Base-by-base conservation (phyloP, 1,140 invertebrate species). In the Ips nitidus region DNA sequence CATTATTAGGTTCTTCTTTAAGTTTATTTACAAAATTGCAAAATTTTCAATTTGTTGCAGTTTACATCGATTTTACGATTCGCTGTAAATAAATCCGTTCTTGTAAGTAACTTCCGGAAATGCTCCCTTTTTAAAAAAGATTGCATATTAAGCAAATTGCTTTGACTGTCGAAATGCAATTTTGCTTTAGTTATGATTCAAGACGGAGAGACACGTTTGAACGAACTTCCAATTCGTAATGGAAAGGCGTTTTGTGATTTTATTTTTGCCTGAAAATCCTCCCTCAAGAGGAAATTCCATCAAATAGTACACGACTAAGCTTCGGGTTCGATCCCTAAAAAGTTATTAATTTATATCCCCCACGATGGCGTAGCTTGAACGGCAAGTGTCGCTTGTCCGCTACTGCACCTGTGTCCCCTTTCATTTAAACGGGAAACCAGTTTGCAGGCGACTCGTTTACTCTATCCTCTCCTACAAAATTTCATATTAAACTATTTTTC, bases 321-420 rank as follows among this genome's bases (percentile, higher is more conserved):
- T 37, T 36, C 4, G 5, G 8, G 8, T 36, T 38, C 37, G 52
- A 57, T 70, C 52, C 69, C 3, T 39, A 39, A 62, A 41, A 62
- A 62, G 45, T 45, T 43, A 62, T 62, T 62, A 62, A 62, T 62
- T 62, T 62, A 62, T 62, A 52, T 62, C 43, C 47, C 8, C 22
- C 22, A 22, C 22, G 41, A 62, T 45, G 42, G 60, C 60, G 60
- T 38, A 62, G 45, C 60, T 62, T 62, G 60, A 62, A 62, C 60
- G 60, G 60, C 60, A 62, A 62, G 60, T 62, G 60, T 62, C 60
- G 60, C 43, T 41, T 62, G 60, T 42, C 60, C 60, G 45, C 60
- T 22, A 43, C 36, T 22, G 45, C 60, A 62, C 60, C 60, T 62
- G 60, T 39, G 22, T 41, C 58, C n/a, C 43, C 43, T 38, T 52